phyloP scores from a whole-genome alignment of 2,113 vertebrate genomes.

The Brachyhypopomus occidentalis region DNA sequence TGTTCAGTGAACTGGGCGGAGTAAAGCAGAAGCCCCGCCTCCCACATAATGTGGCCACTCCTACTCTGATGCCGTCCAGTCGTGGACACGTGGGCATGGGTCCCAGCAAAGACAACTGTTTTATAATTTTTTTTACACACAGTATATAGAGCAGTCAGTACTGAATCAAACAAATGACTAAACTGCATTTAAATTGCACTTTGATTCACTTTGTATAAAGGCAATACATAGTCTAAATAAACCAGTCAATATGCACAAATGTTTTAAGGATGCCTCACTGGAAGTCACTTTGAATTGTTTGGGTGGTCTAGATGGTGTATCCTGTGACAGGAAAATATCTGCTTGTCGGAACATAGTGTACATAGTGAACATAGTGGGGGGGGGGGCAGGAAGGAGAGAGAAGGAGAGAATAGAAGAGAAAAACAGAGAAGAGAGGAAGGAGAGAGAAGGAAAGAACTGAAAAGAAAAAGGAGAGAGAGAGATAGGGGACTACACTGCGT shows the following conservation, averaged over 20 bases:
- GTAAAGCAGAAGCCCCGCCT: neutral
- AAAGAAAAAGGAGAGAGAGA: neutral
- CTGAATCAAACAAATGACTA: neutral
- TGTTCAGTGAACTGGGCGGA: neutral
- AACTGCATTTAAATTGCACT: neutral
- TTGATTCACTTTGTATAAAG: neutral
- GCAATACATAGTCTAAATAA: neutral
- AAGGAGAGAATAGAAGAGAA: neutral
- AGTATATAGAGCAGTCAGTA: too few species aligned
- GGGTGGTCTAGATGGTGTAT: too few species aligned
- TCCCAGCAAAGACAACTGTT: too few species aligned
- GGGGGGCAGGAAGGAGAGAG: neutral
- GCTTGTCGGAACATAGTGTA: neutral
- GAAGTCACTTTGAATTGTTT: neutral
- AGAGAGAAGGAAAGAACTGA: neutral
- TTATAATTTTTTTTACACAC: too few species aligned
- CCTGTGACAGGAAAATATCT: neutral
- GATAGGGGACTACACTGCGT: neutral
- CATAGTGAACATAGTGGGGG: neutral
- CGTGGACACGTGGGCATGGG: too few species aligned
- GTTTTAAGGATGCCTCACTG: neutral
- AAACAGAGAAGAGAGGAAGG: constrained; percentile 12
- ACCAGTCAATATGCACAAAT: neutral
- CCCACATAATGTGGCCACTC: too few species aligned
- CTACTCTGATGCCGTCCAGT: too few species aligned